Evolutionary conservation across 1,140 invertebrate species (phyloP), one percentile per base, ranked within the genome.

Genomic region (Apolygus lucorum): DNA sequence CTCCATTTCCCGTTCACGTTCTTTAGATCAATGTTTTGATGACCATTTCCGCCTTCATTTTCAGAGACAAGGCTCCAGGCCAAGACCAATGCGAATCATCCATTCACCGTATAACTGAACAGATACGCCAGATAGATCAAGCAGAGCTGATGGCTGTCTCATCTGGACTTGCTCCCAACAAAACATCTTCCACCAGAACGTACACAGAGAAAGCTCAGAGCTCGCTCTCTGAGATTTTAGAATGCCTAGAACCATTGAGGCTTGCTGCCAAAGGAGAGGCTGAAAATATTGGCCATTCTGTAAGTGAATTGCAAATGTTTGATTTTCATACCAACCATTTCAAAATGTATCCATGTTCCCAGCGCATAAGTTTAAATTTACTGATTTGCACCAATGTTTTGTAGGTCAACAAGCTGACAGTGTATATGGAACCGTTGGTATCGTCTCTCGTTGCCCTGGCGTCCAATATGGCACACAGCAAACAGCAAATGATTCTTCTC

Each of bases 61-160:
- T 42, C 74, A 89, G 94, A 49, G 95, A 98, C 75, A 94, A 93
- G 77, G 95, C 95, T 0, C 96, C 96, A 0, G 96, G 96, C 0
- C 94, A 97, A 77, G 88, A 89, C 2, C 95, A 99, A 79, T 97
- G 96, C 78, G 91, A 94, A 52, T 82, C 84, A 1, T 92, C 92
- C 0, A 86, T 96, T 66, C 88, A 93, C 22, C 87, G 87, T 22
- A 78, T 99, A 2, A 88, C 84, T 63, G 81, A 83, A 0, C 86
- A 88, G 70, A 89, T 95, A 1, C 82, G 88, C 0, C 88, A 93
- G 59, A 78, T 99, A 27, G 95, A 99, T 79, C 88, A 91, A 72
- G 90, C 90, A 1, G 90, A 92, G 0, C 80, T 99, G 70, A 89
- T 90, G 59, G 91, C 92, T 0, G 90, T 95, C 17, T 91, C 90